Percentiles rank a stretch among this genome's conserved stretches.
Evolutionary conservation across 2,797 vertebrate genomes (phyloP).

Genomic region (Siniperca obscura): DNA sequence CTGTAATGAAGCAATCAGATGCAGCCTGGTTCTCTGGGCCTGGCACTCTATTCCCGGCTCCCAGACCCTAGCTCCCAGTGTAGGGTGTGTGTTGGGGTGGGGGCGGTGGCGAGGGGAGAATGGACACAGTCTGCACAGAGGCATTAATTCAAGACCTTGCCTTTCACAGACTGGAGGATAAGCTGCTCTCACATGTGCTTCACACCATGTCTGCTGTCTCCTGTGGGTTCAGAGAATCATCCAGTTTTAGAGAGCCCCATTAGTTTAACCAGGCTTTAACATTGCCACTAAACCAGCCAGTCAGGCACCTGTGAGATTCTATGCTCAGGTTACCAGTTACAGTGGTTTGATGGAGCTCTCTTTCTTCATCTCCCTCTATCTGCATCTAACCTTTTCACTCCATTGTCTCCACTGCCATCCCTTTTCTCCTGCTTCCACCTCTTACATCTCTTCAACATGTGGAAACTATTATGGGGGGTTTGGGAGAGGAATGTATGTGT

Average conservation of each 20-base stretch:
- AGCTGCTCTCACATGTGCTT: constrained; percentile 71
- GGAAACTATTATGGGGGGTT: constrained; percentile 85
- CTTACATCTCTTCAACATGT: constrained; percentile 80
- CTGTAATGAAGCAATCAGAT: constrained; percentile 91
- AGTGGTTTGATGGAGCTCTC: constrained; percentile 50
- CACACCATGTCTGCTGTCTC: constrained; percentile 65
- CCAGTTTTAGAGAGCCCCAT: constrained; percentile 61
- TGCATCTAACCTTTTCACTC: constrained; percentile 64
- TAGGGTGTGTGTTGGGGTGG: constrained; percentile 61
- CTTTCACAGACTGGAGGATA: constrained; percentile 79
- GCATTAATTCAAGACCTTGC: constrained; percentile 81
- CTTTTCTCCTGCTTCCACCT: constrained; percentile 53
- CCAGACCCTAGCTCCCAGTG: constrained; percentile 74
- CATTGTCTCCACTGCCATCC: constrained; percentile 55
- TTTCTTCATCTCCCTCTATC: constrained; percentile 49
- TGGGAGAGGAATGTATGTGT: constrained; percentile 83
- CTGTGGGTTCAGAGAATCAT: constrained; percentile 65
- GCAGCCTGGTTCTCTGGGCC: constrained; percentile 84
- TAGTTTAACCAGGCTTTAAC: constrained; percentile 60
- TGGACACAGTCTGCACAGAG: constrained; percentile 72
- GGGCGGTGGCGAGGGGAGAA: constrained; percentile 46
- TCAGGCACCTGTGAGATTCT: constrained; percentile 32
- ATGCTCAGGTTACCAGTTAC: constrained; percentile 58
- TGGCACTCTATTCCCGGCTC: constrained; percentile 77
- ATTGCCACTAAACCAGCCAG: constrained; percentile 53